Evolutionary conservation across 2,888 invertebrate genomes (phyloP).

Genomic region (Muschampia plurimacula): DNA sequence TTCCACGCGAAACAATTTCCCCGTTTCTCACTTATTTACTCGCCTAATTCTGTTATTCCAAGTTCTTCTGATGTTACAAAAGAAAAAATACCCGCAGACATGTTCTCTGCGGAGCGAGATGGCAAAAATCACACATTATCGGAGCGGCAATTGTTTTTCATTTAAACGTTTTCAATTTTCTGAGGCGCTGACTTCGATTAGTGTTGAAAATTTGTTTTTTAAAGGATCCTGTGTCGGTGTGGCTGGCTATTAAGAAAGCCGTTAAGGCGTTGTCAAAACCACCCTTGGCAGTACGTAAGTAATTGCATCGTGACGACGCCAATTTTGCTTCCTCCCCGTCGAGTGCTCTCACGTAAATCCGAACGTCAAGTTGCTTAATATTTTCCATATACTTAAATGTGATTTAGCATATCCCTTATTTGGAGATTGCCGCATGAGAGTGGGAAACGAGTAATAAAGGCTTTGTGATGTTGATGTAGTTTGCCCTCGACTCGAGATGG

Average conservation of each 20-base stretch:
- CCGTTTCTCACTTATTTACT: constrained; percentile 22
- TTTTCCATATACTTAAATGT: constrained; percentile 40
- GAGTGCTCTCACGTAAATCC: constrained; percentile 53
- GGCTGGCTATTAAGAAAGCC: constrained; percentile 20
- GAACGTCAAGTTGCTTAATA: constrained; percentile 49
- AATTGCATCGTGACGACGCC: constrained; percentile 67
- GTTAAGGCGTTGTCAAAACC: constrained; percentile 56
- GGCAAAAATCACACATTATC: constrained; percentile 48
- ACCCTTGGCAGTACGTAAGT: constrained; percentile 55
- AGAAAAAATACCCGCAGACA: constrained; percentile 45
- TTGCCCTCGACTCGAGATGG: constrained; percentile 30
- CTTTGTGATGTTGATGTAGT: constrained; percentile 38
- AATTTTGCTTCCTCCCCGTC: constrained; percentile 49
- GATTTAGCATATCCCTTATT: constrained; percentile 36
- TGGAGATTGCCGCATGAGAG: constrained; percentile 26
- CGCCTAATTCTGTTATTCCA: constrained; percentile 35
- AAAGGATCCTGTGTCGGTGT: constrained; percentile 16
- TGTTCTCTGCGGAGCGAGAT: neutral
- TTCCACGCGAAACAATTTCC: constrained; percentile 27
- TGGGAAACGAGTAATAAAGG: constrained; percentile 36
- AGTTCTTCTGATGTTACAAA: constrained; percentile 43
- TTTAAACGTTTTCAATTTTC: constrained; percentile 42
- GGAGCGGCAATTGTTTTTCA: constrained; percentile 47
- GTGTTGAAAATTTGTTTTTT: constrained; percentile 34
- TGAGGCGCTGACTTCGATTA: constrained; percentile 15